Evolutionary conservation across 1,140 invertebrate species (phyloP).

Genomic region (Orchesella cincta): DNA sequence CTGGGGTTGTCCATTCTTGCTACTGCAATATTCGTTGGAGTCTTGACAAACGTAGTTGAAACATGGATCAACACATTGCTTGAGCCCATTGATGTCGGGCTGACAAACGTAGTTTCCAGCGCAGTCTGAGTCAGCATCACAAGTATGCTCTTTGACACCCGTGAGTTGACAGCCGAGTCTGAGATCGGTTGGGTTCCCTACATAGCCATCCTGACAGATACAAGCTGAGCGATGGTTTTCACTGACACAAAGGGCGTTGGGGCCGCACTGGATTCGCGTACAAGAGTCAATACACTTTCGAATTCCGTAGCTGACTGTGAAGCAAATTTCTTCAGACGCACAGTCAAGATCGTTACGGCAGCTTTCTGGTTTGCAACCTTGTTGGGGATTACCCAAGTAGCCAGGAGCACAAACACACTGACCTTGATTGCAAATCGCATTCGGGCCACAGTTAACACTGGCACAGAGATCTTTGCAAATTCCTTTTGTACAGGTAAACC

Average conservation of each 20-base stretch:
- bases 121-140: constrained; percentile 72
- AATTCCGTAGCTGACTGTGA: constrained; percentile 70
- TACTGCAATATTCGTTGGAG: constrained; percentile 73
- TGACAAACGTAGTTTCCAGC: constrained; percentile 61
- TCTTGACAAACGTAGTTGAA: constrained; percentile 73
- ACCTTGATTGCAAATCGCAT: constrained; percentile 72
- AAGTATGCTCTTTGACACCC: constrained; percentile 61
- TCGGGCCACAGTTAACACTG: constrained; percentile 73
- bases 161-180: constrained; percentile 68
- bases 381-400: constrained; percentile 74
- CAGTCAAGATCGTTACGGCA: constrained; percentile 77
- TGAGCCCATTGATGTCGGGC: constrained; percentile 61
- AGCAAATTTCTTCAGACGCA: constrained; percentile 78
- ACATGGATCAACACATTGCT: constrained; percentile 75
- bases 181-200: constrained; percentile 76
- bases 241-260: constrained; percentile 81
- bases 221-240: constrained; percentile 80
- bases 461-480: constrained; percentile 74
- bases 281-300: constrained; percentile 84
- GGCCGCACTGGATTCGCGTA: constrained; percentile 82
- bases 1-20: constrained; percentile 66
- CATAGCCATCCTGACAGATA: constrained; percentile 65
- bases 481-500: constrained; percentile 70
- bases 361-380: constrained; percentile 69
- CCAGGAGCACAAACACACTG: constrained; percentile 77